Evolutionary conservation across 2,113 vertebrate species (phyloP), one percentile per base, ranked within the genome.

Genomic region (Esox niger): DNA sequence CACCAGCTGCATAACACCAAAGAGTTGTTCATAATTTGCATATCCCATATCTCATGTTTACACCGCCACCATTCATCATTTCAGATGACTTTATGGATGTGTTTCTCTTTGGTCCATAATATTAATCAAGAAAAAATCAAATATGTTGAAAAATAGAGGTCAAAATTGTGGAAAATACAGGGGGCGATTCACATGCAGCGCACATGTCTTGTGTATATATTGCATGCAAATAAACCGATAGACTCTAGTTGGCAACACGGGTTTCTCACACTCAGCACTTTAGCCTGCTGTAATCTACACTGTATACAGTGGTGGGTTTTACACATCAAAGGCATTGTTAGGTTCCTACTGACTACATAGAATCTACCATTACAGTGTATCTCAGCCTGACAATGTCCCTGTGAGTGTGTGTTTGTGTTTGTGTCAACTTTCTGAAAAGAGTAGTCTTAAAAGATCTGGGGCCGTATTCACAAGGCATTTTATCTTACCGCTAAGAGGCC

Each of bases 21-120:
- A 81, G 71, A 82, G 68, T 74, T 57, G 66, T n/a, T n/a, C 75
- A 35, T 79, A 17, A 87, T 90, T 86, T 86, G 73, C 87, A 88
- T 90, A 84, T 82, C 83, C 79, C 80, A 82, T 70, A 79, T 83
- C 66, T 84, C 71, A 60, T 86, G 82, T 88, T 87, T 87, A 85
- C 85, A 81, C 21, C 10, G 72, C 66, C 65, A 69, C 68, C 84
- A 89, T 90, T 87, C 86, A 88, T 88, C 86, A 83, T 86, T 76
- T 83, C 76, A 81, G 83, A 86, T 79, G 79, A 83, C 72, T 79
- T 78, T 71, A 82, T 73, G 71, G 75, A 82, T 82, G 79, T 61
- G 66, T 71, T 77, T 71, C 79, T 65, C 64, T 76, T 58, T 64
- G 64, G 60, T 10, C 2, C 75, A 70, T 7, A 57, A 76, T 84